A percentile compares a stretch with the other conserved stretches of the same genome.
Evolutionary conservation across 2,113 vertebrate genomes (phyloP).

Genomic region (Castor canadensis): DNA sequence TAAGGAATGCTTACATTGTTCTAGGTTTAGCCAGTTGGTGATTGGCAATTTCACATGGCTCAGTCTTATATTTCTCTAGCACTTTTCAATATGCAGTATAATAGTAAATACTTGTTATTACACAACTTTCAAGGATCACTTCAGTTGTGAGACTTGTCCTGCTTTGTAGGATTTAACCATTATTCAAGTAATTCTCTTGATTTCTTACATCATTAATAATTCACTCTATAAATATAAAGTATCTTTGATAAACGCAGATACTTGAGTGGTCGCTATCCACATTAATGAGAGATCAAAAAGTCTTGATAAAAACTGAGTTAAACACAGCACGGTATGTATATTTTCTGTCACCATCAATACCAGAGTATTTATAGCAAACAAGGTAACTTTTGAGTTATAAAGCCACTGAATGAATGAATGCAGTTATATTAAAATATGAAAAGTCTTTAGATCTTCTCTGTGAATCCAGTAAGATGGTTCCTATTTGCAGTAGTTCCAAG

Average conservation of each 20-base stretch:
- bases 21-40: background rate
- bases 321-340: background rate
- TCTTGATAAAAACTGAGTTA: conserved; percentile 3
- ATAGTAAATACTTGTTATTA: conserved; percentile 13
- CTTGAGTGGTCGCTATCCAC: background rate
- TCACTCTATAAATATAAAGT: background rate
- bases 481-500: conserved; percentile 17
- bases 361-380: background rate
- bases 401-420: background rate
- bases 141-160: background rate
- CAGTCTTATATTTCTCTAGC: background rate
- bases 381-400: conserved; percentile 13
- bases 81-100: background rate
- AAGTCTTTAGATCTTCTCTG: background rate
- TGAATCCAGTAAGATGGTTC: background rate
- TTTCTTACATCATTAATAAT: background rate
- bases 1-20: background rate
- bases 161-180: conserved; percentile 34
- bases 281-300: background rate
- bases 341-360: background rate
- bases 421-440: background rate
- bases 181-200: conserved; percentile 2
- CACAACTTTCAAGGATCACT: background rate
- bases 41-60: background rate
- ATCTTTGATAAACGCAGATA: conserved; percentile 4